These are phyloP conservation scores for Geothlypis trichas DNA, from an alignment of 2,113 vertebrate genomes.

Conservation along the genomic window DNA sequence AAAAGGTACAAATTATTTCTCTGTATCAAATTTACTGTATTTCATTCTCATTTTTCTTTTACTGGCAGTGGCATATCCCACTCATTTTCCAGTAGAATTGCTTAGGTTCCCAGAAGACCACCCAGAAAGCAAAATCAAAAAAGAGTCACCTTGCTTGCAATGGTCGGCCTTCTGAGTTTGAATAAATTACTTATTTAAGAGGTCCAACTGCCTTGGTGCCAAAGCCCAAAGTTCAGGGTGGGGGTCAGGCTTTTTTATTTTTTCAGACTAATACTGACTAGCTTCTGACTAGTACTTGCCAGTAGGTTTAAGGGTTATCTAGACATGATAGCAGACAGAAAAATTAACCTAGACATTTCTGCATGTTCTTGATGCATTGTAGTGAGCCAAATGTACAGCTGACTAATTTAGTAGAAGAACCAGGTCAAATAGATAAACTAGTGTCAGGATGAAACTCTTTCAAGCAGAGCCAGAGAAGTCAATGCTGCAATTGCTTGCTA, in stretches of 20 bases:
- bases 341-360: not conserved
- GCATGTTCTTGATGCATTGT: not conserved
- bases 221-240: not conserved
- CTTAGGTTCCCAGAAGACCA: not conserved
- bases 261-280: no score
- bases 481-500: not conserved
- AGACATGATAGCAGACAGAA: not conserved
- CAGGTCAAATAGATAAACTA: not conserved
- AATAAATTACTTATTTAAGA: not conserved
- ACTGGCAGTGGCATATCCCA: not conserved
- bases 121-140: not conserved
- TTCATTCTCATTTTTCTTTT: not conserved
- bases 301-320: not conserved
- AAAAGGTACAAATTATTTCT: not conserved
- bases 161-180: not conserved
- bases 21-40: not conserved
- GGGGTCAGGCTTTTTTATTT: not conserved
- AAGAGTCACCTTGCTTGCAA: not conserved
- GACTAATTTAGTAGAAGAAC: not conserved
- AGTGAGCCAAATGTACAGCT: not conserved
- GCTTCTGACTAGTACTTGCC: not conserved
- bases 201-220: not conserved
- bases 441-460: not conserved
- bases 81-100: not conserved
- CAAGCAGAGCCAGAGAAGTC: not conserved